These are phyloP conservation scores for Erannis defoliaria DNA, from an alignment of 2,888 invertebrate species.

Conservation along the genomic window DNA sequence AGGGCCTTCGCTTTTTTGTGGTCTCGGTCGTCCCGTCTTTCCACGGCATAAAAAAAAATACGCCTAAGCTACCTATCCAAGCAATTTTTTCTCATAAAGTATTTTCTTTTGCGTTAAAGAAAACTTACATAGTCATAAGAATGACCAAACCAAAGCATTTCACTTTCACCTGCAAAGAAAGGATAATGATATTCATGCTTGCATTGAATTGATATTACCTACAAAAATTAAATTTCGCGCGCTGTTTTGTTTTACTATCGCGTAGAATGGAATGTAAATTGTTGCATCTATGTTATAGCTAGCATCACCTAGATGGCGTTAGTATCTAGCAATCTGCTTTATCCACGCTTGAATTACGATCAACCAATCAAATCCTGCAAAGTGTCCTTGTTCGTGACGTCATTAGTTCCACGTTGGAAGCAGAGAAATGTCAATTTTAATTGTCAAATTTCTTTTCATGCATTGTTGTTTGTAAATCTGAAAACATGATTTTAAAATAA, in stretches of 20 bases:
- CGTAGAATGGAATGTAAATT: slow-evolving; percentile 39
- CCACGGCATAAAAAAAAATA: too few relatives aligned
- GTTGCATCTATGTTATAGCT: slow-evolving; percentile 7
- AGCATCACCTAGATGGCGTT: slow-evolving; percentile 65
- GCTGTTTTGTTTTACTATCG: slow-evolving; percentile 20
- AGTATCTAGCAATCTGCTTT: slow-evolving; percentile 49
- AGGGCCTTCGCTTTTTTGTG: too few relatives aligned
- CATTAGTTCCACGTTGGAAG: slow-evolving; percentile 90
- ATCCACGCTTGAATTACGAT: slow-evolving; percentile 53
- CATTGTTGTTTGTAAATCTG: slow-evolving; percentile 56
- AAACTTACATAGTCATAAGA: too few relatives aligned
- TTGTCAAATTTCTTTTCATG: slow-evolving; percentile 49
- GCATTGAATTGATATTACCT: not conserved
- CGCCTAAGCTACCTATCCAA: too few relatives aligned
- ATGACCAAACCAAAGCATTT: too few relatives aligned
- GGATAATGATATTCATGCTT: too few relatives aligned
- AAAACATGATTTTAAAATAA: slow-evolving; percentile 38
- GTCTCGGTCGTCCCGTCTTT: too few relatives aligned
- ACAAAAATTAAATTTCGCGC: not conserved
- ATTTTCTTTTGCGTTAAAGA: too few relatives aligned
- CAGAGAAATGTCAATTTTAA: slow-evolving; percentile 70
- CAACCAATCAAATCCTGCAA: slow-evolving; percentile 76
- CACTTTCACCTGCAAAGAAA: too few relatives aligned
- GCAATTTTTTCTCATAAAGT: too few relatives aligned
- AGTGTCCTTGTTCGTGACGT: slow-evolving; percentile 85